Evolutionary conservation across 2,888 invertebrate species (phyloP), one percentile per base, ranked within the genome.

Genomic region (Macropis europaea): DNA sequence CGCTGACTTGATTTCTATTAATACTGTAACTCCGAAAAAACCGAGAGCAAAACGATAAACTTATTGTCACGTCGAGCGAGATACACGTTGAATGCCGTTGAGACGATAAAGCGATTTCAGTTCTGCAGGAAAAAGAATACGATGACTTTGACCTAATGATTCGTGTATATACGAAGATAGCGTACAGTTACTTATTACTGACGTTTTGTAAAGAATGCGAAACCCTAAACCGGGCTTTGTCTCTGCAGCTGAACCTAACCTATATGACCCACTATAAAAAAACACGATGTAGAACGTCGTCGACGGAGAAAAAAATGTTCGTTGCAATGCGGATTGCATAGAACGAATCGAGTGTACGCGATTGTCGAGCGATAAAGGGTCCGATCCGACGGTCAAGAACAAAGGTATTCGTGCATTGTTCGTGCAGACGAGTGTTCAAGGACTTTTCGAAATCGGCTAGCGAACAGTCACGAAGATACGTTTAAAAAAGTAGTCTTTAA

Each of bases 371-470:
- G 62, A 62, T 59, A 61, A 54, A 54, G 59, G 11, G 28, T 48
- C 34, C 60, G 57, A 53, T 64, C 68, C 47, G 30, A 34, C 52
- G 17, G 63, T 43, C 36, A 57, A 54, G 73, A 73, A 69, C 59
- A 74, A 74, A 70, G 70, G 62, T 69, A 62, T 61, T 67, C 70
- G 62, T 26, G 50, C 57, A 74, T 67, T 70, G 62, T 61, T 69
- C 59, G 50, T 34, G 38, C 28, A 52, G 38, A 38, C 36, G 53
- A 53, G 17, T 47, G 48, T 61, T 77, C 76, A 77, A 77, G 75
- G 75, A 66, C 69, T 75, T 72, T 66, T 28, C 11, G 15, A 15
- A 53, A 15, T 9, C 15, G 3, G n/a, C 1, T 0, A 0, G 22
- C 54, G 3, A 0, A 1, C 11, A 2, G 7, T 0, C 9, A 2